These are phyloP conservation scores for Lindbergichthys nudifrons DNA, from an alignment of 2,797 vertebrate genomes.

Conservation along the genomic window DNA sequence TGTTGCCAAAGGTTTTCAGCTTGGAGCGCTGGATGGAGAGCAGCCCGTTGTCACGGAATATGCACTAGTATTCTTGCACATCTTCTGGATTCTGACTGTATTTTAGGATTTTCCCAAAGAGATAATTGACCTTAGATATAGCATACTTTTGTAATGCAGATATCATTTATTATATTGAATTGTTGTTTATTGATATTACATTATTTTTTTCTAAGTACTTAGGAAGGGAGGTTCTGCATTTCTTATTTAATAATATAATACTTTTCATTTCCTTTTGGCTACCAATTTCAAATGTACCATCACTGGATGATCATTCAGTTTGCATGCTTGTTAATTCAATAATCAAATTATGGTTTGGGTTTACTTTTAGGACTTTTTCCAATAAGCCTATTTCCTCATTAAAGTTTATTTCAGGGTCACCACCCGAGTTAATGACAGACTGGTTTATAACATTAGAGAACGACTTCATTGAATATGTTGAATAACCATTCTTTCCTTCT, in stretches of 20 bases:
- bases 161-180: neutral
- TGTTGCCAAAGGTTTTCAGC: no score
- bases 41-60: no score
- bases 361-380: conserved; percentile 26
- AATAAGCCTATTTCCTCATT: conserved; percentile 10
- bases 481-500: conserved; percentile 7
- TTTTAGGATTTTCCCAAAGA: neutral
- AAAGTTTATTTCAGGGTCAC: neutral
- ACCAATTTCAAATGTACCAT: conserved; percentile 2
- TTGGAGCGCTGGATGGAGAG: no score
- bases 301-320: conserved; percentile 13
- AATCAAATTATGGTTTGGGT: neutral
- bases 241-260: neutral
- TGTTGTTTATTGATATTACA: neutral
- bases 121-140: neutral
- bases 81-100: neutral
- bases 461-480: neutral
- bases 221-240: neutral
- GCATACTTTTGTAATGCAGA: neutral
- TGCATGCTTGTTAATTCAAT: conserved; percentile 1
- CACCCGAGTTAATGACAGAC: neutral
- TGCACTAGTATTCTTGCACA: neutral
- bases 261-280: conserved; percentile 5
- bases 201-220: neutral
- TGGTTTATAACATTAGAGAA: neutral